phyloP scores from a whole-genome alignment of 2,888 invertebrate genomes.

The Desoria tigrina region DNA sequence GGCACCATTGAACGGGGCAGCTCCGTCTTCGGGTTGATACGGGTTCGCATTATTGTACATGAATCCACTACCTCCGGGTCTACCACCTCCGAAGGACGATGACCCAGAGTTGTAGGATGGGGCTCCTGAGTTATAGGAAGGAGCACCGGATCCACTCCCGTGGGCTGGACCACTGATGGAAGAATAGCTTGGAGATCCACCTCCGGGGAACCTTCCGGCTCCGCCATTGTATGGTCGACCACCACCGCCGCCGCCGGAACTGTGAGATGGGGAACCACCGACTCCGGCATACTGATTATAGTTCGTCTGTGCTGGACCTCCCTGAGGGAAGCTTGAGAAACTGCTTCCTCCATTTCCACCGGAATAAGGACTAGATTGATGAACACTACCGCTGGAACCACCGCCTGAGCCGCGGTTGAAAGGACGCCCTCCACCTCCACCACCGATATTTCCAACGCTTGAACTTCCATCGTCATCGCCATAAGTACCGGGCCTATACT shows the following conservation, averaged over 20 bases:
- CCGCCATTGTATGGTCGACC: slow-evolving; percentile 9
- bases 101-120: slow-evolving; percentile 5
- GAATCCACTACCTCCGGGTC: slow-evolving; percentile 22
- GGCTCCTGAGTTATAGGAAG: not conserved
- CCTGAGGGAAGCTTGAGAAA: not conserved
- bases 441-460: too few species aligned
- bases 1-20: slow-evolving; percentile 47
- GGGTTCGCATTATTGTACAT: slow-evolving; percentile 28
- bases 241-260: slow-evolving; percentile 20
- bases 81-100: slow-evolving; percentile 14
- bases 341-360: slow-evolving; percentile 2
- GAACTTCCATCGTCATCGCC: slow-evolving; percentile 19
- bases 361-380: slow-evolving; percentile 10
- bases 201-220: slow-evolving; percentile 11
- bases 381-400: slow-evolving; percentile 6
- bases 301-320: not conserved
- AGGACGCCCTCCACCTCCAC: slow-evolving; percentile 20
- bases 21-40: slow-evolving; percentile 28
- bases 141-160: slow-evolving; percentile 5
- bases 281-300: not conserved
- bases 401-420: slow-evolving; percentile 2
- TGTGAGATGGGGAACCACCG: not conserved
- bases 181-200: slow-evolving; percentile 21
- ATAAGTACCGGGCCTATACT: slow-evolving; percentile 10
- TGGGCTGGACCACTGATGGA: not conserved